Base-by-base conservation (phyloP, 2,797 vertebrate genomes). In the Darevskia nairensis region DNA sequence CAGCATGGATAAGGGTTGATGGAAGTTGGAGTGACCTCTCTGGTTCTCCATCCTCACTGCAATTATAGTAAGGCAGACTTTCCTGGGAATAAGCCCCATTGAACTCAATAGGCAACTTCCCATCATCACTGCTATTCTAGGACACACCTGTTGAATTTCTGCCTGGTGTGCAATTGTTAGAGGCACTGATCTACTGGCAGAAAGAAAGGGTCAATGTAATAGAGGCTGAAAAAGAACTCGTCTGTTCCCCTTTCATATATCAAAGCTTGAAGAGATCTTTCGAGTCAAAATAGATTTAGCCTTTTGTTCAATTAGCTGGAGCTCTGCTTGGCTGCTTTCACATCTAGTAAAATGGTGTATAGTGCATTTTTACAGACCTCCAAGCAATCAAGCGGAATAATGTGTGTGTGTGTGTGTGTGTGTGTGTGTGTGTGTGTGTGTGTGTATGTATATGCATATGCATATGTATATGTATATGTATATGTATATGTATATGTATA, bases 341-440 rank as follows among this genome's bases (percentile, higher is more conserved):
- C 39, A 68, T 76, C 25, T 86, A 55, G 7, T 59, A 64, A 11
- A 29, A 46, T 1, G 6, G 3, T 15, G 19, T 39, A 23, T 10
- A 29, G 0, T 23, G 11, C 55, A 23, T 55, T 76, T 69, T 78
- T 50, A 29, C 32, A 78, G 59, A 46, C 46, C 79, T 66, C 35
- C 29, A 84, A 89, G 68, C 29, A 90, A 64, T 15, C 9, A 79
- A 78, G 17, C 39, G 69, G 10, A 85, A 55, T 55, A 55, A 55
- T 35, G 2, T 35, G 35, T 35, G 35, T 35, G 35, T 35, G 35
- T 35, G 35, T 35, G 35, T 35, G 35, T 35, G 35, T 35, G 35
- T 35, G 35, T 35, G 35, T 35, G 35, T 35, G 35, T 35, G 35
- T 35, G 35, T 35, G 35, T 35, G 35, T 35, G 35, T 35, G 0